Evolutionary conservation across 2,113 vertebrate genomes (phyloP), one percentile per base, ranked within the genome.

Genomic region (Oceanites oceanicus): DNA sequence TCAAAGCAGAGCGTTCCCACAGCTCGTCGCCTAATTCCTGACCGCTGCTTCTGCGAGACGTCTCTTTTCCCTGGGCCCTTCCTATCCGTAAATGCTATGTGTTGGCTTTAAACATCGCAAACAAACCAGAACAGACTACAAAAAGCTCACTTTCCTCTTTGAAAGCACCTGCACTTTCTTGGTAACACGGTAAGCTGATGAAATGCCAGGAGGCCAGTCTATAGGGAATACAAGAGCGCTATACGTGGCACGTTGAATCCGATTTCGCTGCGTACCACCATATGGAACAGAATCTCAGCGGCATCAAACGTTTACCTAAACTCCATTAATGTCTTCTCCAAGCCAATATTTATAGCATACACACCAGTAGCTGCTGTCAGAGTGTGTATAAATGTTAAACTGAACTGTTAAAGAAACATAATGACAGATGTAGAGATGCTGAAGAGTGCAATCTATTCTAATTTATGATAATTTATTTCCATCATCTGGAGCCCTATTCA

Each of bases 381-480:
- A 96, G 94, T 95, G 96, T 97, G 96, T 97, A 97, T 96, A 97
- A 97, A 97, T 97, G 97, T 97, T 97, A 97, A 97, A 97, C 94
- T 77, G 97, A 97, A 94, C 97, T 97, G 97, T 97, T 97, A 97
- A 95, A 97, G 97, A 96, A 97, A 97, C 97, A 96, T 97, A 97
- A 97, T 94, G 96, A 97, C 97, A 97, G 97, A 97, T 97, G 97
- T 94, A 97, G 96, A 96, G 97, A 97, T 97, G 96, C 96, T 97
- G 97, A 97, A 96, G 97, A 97, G 95, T 97, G 97, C 95, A 97
- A 97, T 97, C 95, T 97, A 95, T 97, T 97, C 96, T 97, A 97
- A 97, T 97, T 97, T 97, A 97, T 97, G 97, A 93, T 97, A 97
- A 97, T 97, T 97, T 97, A 96, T 97, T 97, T 95, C 96, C 91